These are phyloP conservation scores for Indicator indicator DNA, from an alignment of 2,113 vertebrate species.

Conservation along the genomic window DNA sequence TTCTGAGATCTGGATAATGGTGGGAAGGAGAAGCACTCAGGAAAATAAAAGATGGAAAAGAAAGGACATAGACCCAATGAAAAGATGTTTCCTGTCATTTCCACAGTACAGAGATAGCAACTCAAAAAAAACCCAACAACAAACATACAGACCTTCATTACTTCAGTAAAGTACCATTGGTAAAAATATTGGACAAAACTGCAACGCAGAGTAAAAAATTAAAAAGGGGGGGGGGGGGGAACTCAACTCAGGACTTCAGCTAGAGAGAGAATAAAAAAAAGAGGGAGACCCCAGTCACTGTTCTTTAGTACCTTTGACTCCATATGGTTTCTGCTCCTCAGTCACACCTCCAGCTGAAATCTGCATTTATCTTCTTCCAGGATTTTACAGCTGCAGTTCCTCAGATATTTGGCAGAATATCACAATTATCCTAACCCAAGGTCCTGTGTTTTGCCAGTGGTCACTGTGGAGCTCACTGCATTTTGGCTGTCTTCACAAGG, in stretches of 20 bases:
- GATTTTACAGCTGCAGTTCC: neutral
- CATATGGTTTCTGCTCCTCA: rapidly evolving
- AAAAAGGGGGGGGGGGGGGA: too few species aligned
- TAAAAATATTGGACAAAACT: neutral
- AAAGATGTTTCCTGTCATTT: neutral
- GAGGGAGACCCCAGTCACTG: too few species aligned
- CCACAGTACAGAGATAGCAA: neutral
- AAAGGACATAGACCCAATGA: neutral
- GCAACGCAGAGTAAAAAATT: rapidly evolving
- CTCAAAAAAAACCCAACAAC: neutral
- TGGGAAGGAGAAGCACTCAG: neutral
- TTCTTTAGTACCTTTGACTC: neutral
- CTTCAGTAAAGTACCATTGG: neutral
- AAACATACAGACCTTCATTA: neutral
- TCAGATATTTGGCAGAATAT: rapidly evolving
- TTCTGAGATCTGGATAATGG: neutral
- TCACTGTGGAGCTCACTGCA: rapidly evolving
- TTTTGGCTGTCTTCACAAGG: neutral
- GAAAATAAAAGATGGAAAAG: neutral
- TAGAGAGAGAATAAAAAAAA: neutral
- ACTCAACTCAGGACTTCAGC: neutral
- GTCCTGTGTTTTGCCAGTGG: neutral
- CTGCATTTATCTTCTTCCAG: neutral
- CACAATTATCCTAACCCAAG: neutral
- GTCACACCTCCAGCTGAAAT: neutral